Conservation (phyloP, 2,797 vertebrate species). For the Enteromius treurensis region DNA sequence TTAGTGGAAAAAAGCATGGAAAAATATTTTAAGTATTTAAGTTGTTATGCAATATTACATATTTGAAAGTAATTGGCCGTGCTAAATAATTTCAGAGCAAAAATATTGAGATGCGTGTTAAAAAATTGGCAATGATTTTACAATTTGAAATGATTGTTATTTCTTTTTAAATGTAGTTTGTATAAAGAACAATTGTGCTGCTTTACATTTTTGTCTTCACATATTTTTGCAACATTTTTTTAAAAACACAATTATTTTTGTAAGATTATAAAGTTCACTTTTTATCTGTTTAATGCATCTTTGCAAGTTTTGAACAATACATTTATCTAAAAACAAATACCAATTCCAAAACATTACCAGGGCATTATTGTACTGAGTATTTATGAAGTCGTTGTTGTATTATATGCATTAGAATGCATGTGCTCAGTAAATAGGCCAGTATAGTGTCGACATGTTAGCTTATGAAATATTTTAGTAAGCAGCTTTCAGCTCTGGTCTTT, state of each 20-base stretch:
- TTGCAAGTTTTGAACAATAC: background rate
- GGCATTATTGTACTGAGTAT: background rate
- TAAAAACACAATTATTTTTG: background rate
- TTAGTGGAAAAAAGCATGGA: background rate
- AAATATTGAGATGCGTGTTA: background rate
- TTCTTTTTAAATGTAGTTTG: no score
- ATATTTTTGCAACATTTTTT: no score
- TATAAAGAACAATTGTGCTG: background rate
- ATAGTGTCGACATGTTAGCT: conserved; percentile 20
- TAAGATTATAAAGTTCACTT: background rate
- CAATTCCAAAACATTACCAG: background rate
- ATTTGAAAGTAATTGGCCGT: background rate
- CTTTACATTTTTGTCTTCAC: background rate
- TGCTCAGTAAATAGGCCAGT: background rate
- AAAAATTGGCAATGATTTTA: no score
- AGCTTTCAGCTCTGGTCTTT: conserved; percentile 35
- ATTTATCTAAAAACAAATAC: background rate
- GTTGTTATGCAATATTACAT: background rate
- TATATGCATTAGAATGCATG: background rate
- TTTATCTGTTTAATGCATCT: background rate
- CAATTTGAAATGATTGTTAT: no score
- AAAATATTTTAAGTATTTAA: background rate
- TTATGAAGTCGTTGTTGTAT: background rate
- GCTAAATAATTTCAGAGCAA: background rate
- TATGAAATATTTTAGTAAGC: conserved; percentile 33